Evolutionary conservation across 1,140 invertebrate species (phyloP).

Genomic region (Trichonephila clavata): DNA sequence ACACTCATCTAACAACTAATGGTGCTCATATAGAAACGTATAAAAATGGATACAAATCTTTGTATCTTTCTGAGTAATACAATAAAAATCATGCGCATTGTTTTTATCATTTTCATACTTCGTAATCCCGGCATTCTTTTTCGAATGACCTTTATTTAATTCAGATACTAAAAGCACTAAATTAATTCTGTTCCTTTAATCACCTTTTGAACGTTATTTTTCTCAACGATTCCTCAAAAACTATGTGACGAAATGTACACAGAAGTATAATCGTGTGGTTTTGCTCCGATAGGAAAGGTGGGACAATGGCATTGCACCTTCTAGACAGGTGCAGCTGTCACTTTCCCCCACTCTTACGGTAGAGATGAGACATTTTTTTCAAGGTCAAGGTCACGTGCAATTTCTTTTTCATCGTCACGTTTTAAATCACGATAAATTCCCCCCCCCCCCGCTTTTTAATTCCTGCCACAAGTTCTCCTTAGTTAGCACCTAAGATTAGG

Average conservation of each 20-base stretch:
- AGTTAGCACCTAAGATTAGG: conserved; percentile 4
- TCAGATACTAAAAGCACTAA: too few relatives aligned
- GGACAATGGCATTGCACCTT: not conserved
- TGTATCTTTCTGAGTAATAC: too few relatives aligned
- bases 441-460: not conserved
- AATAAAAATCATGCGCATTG: too few relatives aligned
- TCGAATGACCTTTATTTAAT: too few relatives aligned
- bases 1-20: too few relatives aligned
- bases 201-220: too few relatives aligned
- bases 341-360: not conserved
- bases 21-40: too few relatives aligned
- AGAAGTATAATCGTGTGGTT: not conserved
- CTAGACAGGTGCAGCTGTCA: conserved; percentile 56
- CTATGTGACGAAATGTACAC: not conserved
- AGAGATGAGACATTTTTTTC: not conserved
- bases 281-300: not conserved
- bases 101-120: too few relatives aligned
- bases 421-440: conserved; percentile 12
- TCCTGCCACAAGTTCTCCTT: not conserved
- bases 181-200: too few relatives aligned
- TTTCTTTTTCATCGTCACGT: conserved; percentile 16
- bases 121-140: too few relatives aligned
- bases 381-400: conserved; percentile 39
- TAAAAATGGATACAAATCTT: too few relatives aligned
- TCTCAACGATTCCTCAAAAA: too few relatives aligned